Evolutionary conservation across 2,797 vertebrate genomes (phyloP), one percentile per base, ranked within the genome.

Genomic region (Craterocephalus amniculus): DNA sequence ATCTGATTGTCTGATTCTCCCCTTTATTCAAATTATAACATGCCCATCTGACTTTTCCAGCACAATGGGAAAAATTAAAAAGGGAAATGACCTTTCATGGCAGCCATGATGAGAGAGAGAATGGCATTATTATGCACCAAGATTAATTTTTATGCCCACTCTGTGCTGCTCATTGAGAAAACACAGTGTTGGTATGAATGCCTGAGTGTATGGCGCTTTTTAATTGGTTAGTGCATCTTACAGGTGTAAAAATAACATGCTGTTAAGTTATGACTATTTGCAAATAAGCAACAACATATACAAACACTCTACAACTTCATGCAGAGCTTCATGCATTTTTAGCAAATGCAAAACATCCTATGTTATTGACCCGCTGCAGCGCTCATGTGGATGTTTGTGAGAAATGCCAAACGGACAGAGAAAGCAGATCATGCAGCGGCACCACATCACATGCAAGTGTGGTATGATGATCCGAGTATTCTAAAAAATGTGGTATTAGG

Each of bases 11-110:
- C 92, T 91, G 94, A 95, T 95, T 95, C 90, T 78, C 84, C 90
- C 91, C 93, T 94, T 94, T 93, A 94, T 94, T 95, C 93, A 94
- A 94, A 95, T 95, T 95, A 94, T 87, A 95, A 94, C 94, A 94
- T 92, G 93, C 89, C 93, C 93, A 94, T 95, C 94, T 94, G 94
- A 94, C 92, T 93, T 94, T 93, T 92, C 72, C 85, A 64, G 87
- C 91, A 94, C 92, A 95, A 95, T 93, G 89, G 90, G 91, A 91
- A 92, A 93, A 94, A 94, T 94, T 93, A 94, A 94, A 94, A 93
- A 91, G 91, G 92, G 90, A 94, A 94, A 93, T 93, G 93, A 93
- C 91, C 94, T 95, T 95, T 94, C 91, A 86, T 89, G 86, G 89
- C 86, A 86, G 90, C 88, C 87, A 90, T 91, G 91, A 94, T 87